Conservation (phyloP, 2,797 vertebrate species). For the Parotocinclus haroldoi region DNA sequence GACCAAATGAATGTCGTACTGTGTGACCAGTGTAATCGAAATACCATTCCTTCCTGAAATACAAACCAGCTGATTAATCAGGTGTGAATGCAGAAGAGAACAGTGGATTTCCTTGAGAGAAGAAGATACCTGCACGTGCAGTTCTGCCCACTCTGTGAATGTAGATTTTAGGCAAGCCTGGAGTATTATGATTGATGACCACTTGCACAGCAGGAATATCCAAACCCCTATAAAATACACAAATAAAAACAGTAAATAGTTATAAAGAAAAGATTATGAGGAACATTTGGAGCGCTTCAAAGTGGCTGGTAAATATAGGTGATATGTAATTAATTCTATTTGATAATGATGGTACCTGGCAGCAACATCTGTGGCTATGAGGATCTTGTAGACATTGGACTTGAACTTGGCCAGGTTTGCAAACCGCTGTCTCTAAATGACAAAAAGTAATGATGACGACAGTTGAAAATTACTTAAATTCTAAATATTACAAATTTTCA, state of each 20-base stretch:
- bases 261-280: not conserved
- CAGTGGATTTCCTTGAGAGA: not conserved
- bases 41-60: constrained; percentile 82
- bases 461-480: too few relatives aligned
- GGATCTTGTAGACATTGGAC: constrained; percentile 90
- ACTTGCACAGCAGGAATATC: constrained; percentile 94
- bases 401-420: constrained; percentile 93
- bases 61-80: not conserved
- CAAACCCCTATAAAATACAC: constrained; percentile 73
- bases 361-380: constrained; percentile 93
- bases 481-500: too few relatives aligned
- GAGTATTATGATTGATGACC: constrained; percentile 95
- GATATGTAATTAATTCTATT: too few relatives aligned
- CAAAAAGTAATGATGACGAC: not conserved
- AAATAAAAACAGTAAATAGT: too few relatives aligned
- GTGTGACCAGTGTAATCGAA: constrained; percentile 90
- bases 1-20: constrained; percentile 96
- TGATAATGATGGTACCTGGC: constrained; percentile 73
- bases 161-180: constrained; percentile 91
- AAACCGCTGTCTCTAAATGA: constrained; percentile 84
- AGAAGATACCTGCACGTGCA: constrained; percentile 82
- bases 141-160: constrained; percentile 96
- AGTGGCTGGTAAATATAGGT: not conserved
- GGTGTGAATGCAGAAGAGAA: not conserved
- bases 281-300: not conserved